Evolutionary conservation across 1,140 invertebrate species (phyloP), one percentile per base, ranked within the genome.

Genomic region (Drosophila funebris): DNA sequence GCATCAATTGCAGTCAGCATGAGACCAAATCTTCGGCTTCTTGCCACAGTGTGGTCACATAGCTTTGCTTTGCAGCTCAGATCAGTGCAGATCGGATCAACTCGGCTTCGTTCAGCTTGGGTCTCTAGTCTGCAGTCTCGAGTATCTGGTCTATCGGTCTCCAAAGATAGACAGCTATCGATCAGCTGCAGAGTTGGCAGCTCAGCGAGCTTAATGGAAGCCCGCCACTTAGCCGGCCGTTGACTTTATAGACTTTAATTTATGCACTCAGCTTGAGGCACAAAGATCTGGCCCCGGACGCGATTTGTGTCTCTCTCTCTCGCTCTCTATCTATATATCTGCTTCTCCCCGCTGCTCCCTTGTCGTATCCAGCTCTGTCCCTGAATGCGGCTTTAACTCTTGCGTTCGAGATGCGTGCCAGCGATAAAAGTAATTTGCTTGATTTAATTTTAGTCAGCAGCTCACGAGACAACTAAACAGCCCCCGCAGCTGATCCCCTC

Each of bases 391-490:
- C 82, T 85, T 78, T 76, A 70, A 75, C 83, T 78, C 71, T 85
- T 88, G 84, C 79, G 83, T 88, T 88, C 62, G 76, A 88, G 83
- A 88, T 88, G 84, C 78, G 84, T 89, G 83, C 83, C 83, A 89
- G 84, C 81, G 83, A 88, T 88, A 88, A 88, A 88, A 88, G 83
- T 88, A 88, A 88, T 88, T 88, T 88, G 83, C 83, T 88, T 88
- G 83, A 88, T 88, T 88, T 88, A 88, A 88, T 88, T 88, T 88
- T 88, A 88, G 84, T 83, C 83, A 85, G 78, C 83, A 78, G 82
- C 82, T 82, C 77, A 73, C 81, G 73, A 77, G 76, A 79, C 74
- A 79, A 63, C 69, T 68, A 69, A 68, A 73, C 73, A 73, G 48
- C 69, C 73, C 73, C 73, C 69, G 69, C 69, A 72, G 69, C 63